Conservation (phyloP, 2,113 vertebrate genomes). For the Lampris megalopsis region DNA sequence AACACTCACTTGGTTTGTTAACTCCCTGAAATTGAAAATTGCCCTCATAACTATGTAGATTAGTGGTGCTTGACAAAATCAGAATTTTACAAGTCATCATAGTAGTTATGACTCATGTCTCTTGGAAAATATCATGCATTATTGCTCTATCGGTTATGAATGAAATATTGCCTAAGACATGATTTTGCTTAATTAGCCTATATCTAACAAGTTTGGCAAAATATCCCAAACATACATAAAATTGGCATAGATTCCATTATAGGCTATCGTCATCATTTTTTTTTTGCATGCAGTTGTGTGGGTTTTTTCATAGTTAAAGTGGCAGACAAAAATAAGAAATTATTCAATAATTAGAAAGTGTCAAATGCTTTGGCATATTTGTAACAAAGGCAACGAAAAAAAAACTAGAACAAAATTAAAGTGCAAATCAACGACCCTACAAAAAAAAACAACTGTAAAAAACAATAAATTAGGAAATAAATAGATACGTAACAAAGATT, state of each 20-base stretch:
- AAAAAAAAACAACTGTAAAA: conserved; percentile 52
- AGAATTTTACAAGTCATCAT: conserved; percentile 79
- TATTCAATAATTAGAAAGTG: conserved; percentile 82
- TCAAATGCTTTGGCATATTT: conserved; percentile 92
- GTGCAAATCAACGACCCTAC: conserved; percentile 77
- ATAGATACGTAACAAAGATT: conserved; percentile 53
- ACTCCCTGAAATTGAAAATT: conserved; percentile 86
- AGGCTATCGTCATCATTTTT: conserved; percentile 51
- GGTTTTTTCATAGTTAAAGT: conserved; percentile 74
- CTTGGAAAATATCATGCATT: conserved; percentile 88
- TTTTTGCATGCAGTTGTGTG: conserved; percentile 82
- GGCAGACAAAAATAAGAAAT: conserved; percentile 74
- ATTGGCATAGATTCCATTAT: conserved; percentile 88
- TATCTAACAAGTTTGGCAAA: conserved; percentile 82
- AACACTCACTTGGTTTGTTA: conserved; percentile 81
- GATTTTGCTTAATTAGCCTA: conserved; percentile 68
- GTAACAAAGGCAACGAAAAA: conserved; percentile 74
- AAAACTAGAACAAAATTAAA: conserved; percentile 77
- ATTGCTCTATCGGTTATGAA: conserved; percentile 84
- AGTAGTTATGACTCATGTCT: conserved; percentile 73
- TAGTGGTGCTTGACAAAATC: conserved; percentile 82
- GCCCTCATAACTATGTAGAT: conserved; percentile 78
- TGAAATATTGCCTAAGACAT: conserved; percentile 84
- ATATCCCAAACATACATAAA: conserved; percentile 83
- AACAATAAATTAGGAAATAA: conserved; percentile 70